Conservation (phyloP, 2,888 invertebrate genomes). For the Dermolepida albohirtum region DNA sequence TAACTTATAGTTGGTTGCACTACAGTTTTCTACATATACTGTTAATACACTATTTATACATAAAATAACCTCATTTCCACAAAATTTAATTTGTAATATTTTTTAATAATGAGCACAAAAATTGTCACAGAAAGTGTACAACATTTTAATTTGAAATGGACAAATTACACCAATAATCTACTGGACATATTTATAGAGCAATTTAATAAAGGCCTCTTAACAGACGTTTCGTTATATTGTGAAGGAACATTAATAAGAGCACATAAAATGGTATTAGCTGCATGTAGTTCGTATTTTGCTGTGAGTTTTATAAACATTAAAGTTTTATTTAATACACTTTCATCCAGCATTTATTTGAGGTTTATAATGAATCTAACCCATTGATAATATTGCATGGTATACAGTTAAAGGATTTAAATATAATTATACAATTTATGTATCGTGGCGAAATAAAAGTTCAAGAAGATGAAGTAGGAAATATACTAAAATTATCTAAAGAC, state of each 20-base stretch:
- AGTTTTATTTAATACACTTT: background rate
- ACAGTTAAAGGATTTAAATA: slow-evolving; percentile 62
- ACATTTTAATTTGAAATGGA: slow-evolving; percentile 67
- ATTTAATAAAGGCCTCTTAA: slow-evolving; percentile 62
- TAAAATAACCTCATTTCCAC: too few species aligned
- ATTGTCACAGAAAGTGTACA: slow-evolving; percentile 47
- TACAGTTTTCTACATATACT: too few species aligned
- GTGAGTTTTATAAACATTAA: slow-evolving; percentile 52
- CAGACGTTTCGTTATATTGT: slow-evolving; percentile 67
- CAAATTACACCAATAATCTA: slow-evolving; percentile 66
- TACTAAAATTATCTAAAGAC: slow-evolving; percentile 64
- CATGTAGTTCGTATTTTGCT: slow-evolving; percentile 67
- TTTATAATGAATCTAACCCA: slow-evolving; percentile 63
- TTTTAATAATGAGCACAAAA: slow-evolving; percentile 1
- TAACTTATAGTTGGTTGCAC: too few species aligned
- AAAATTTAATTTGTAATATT: too few species aligned
- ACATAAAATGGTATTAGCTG: slow-evolving; percentile 67
- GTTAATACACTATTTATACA: too few species aligned
- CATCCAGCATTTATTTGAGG: slow-evolving; percentile 62
- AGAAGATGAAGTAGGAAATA: slow-evolving; percentile 63
- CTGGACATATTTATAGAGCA: slow-evolving; percentile 66
- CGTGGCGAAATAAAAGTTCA: slow-evolving; percentile 67
- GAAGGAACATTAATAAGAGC: slow-evolving; percentile 66
- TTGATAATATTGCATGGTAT: slow-evolving; percentile 65
- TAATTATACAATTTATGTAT: slow-evolving; percentile 67